Conservation (phyloP, 2,113 vertebrate species). For the Ivindomyrus marchei region DNA sequence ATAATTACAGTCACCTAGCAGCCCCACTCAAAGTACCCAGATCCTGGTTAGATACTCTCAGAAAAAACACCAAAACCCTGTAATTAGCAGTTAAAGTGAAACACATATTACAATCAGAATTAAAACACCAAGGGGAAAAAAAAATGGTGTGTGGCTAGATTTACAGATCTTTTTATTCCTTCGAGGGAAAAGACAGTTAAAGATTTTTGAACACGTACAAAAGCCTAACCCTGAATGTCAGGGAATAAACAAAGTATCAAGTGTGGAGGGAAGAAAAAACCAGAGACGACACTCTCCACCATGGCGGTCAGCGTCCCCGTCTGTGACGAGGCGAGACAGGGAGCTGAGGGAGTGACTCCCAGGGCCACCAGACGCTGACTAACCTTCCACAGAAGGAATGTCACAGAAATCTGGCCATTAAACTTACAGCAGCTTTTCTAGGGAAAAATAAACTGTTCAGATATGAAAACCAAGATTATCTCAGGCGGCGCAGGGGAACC, state of each 20-base stretch:
- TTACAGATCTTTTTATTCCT: background rate
- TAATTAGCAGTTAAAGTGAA: background rate
- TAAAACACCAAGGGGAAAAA: background rate
- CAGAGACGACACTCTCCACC: background rate
- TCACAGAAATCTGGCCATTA: background rate
- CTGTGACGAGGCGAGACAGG: background rate
- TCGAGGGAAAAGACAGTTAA: background rate
- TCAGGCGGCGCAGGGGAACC: background rate
- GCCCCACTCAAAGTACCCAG: background rate
- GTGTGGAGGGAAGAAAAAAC: background rate
- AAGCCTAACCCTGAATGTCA: background rate
- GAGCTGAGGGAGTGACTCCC: background rate
- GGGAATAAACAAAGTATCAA: background rate
- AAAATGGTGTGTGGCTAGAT: background rate
- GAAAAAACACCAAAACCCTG: background rate
- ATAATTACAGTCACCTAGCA: background rate
- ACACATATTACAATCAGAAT: background rate
- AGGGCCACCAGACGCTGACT: background rate
- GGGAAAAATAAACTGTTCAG: background rate
- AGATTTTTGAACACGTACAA: background rate
- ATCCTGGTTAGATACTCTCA: background rate
- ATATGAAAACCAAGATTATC: background rate
- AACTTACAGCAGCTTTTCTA: background rate
- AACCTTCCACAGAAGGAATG: background rate
- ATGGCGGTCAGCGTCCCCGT: background rate